phyloP scores from a whole-genome alignment of 1,140 invertebrate genomes.

The Mizuhopecten yessoensis region DNA sequence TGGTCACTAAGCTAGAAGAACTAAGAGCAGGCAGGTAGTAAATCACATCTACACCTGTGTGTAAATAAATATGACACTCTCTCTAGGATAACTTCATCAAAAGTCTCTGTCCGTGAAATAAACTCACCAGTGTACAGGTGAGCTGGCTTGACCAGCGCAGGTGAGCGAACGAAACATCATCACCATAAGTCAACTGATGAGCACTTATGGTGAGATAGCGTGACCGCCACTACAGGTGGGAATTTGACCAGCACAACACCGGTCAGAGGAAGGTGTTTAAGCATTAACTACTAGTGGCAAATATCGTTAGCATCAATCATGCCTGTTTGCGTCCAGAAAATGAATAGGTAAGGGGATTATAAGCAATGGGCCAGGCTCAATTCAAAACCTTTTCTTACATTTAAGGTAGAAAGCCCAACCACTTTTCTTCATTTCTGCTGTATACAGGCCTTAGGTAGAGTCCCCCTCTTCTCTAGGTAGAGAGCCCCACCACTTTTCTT shows the following conservation, averaged over 20 bases:
- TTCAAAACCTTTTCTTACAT: no score
- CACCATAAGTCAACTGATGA: constrained; percentile 33
- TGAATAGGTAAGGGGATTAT: no score
- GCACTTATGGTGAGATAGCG: not conserved
- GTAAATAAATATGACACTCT: not conserved
- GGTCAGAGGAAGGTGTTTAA: not conserved
- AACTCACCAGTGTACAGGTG: not conserved
- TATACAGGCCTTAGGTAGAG: no score
- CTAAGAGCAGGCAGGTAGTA: not conserved
- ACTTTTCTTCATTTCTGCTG: no score
- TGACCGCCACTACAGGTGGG: constrained; percentile 6
- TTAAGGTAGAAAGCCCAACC: no score
- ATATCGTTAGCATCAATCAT: constrained; percentile 14
- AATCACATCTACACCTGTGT: constrained; percentile 33
- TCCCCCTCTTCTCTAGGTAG: no score
- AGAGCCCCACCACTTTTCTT: no score
- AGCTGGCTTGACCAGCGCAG: not conserved
- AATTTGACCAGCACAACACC: constrained; percentile 12
- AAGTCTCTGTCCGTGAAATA: not conserved
- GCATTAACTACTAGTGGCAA: not conserved
- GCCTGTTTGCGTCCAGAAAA: not conserved
- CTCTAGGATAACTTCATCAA: not conserved
- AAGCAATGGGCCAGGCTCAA: no score
- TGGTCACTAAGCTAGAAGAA: no score
- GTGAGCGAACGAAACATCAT: not conserved